Evolutionary conservation across 2,888 invertebrate species (phyloP).

Genomic region (Megaustenia siamemsis): DNA sequence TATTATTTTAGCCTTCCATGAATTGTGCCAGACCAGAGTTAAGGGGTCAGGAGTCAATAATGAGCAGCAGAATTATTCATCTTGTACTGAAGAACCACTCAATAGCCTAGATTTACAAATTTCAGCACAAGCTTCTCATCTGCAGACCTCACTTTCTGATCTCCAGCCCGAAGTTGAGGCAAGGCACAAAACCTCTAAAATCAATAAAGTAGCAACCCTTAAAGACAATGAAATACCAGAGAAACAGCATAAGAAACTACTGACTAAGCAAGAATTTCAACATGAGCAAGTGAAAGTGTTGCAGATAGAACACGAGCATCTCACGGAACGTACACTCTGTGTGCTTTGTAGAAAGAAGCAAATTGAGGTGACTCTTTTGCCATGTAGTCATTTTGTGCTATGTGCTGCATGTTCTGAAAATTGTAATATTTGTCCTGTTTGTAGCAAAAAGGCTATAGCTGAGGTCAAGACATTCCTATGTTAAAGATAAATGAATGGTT

Average conservation of each 20-base stretch:
- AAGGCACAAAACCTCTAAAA: neutral
- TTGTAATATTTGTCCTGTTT: constrained; percentile 34
- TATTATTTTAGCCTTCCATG: constrained; percentile 25
- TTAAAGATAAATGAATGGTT: neutral
- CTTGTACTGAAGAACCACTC: neutral
- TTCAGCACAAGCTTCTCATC: neutral
- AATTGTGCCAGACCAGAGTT: neutral
- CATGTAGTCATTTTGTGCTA: constrained; percentile 46
- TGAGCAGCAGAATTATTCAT: neutral
- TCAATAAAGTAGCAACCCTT: neutral
- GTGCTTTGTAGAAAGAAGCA: constrained; percentile 14
- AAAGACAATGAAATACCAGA: neutral
- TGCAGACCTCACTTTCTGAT: neutral
- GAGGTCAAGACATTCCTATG: constrained; percentile 38
- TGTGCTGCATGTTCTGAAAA: constrained; percentile 36
- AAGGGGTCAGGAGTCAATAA: too few relatives aligned
- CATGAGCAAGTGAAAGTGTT: neutral
- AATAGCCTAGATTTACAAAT: neutral
- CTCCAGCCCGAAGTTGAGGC: neutral
- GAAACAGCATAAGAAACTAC: neutral
- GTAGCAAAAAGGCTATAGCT: constrained; percentile 31
- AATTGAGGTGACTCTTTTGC: constrained; percentile 22
- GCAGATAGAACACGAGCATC: constrained; percentile 15
- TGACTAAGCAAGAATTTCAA: neutral
- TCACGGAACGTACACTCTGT: neutral